phyloP scores from a whole-genome alignment of 1,140 invertebrate genomes.

The Platyscapa corneri region DNA sequence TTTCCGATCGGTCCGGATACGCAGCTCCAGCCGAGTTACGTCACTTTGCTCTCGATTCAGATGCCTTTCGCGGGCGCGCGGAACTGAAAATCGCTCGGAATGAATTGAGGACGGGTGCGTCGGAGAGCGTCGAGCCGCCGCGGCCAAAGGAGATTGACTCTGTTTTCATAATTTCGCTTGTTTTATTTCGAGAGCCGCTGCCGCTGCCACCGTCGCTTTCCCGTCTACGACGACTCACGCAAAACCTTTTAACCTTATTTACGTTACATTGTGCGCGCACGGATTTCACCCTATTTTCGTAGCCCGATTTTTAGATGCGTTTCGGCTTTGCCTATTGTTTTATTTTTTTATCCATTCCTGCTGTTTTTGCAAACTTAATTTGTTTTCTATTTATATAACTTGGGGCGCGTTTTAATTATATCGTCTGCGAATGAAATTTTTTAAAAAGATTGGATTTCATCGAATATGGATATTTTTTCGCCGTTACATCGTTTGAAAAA shows the following conservation, averaged over 20 bases:
- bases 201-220: not conserved
- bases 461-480: not conserved
- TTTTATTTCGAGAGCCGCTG: conserved; percentile 40
- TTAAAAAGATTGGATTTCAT: not conserved
- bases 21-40: not conserved
- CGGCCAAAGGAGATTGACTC: conserved; percentile 31
- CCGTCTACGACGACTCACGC: not conserved
- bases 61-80: not conserved
- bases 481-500: no score
- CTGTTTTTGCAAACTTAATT: not conserved
- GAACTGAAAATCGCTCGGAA: conserved; percentile 1
- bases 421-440: not conserved
- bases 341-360: not conserved
- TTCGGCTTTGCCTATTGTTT: not conserved
- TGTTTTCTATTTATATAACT: not conserved
- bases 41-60: not conserved
- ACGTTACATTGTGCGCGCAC: not conserved
- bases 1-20: not conserved
- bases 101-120: not conserved
- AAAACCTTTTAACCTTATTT: conserved; percentile 49
- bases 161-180: conserved; percentile 43
- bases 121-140: not conserved
- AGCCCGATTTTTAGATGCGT: conserved; percentile 18
- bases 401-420: not conserved
- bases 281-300: conserved; percentile 44